phyloP scores from a whole-genome alignment of 2,888 invertebrate species.

The Hirudinaria manillensis region DNA sequence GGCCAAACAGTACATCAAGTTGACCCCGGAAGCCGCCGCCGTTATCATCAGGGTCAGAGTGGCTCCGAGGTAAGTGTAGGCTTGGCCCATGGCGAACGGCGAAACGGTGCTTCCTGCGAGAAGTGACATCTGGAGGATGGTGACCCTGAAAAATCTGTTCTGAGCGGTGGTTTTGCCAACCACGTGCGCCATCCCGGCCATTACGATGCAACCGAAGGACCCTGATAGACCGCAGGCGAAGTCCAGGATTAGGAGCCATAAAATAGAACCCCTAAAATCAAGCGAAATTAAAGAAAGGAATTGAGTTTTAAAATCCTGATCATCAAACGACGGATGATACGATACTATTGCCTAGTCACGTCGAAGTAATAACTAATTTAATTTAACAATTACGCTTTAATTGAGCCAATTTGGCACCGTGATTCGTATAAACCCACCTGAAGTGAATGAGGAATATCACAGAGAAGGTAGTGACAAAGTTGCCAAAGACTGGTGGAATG shows the following conservation, averaged over 20 bases:
- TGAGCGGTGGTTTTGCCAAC: constrained; percentile 19
- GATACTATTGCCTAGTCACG: neutral
- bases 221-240: constrained; percentile 11
- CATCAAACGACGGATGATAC: neutral
- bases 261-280: constrained; percentile 6
- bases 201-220: constrained; percentile 24
- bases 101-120: constrained; percentile 9
- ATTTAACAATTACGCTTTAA: neutral
- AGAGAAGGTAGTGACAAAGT: constrained; percentile 2
- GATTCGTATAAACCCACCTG: constrained; percentile 12
- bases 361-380: no score
- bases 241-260: constrained; percentile 12
- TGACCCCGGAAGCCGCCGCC: neutral
- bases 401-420: neutral
- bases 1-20: constrained; percentile 19
- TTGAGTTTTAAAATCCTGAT: neutral
- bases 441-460: constrained; percentile 25
- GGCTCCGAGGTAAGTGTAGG: neutral
- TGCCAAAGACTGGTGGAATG: constrained; percentile 36
- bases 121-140: constrained; percentile 1
- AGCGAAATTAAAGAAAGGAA: neutral
- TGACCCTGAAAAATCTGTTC: constrained; percentile 14
- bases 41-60: constrained; percentile 17
- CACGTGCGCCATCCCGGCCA: constrained; percentile 18
- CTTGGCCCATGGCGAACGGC: constrained; percentile 10